Base-by-base conservation (phyloP, 2,113 vertebrate species). In the Petrocephalus zakoni region DNA sequence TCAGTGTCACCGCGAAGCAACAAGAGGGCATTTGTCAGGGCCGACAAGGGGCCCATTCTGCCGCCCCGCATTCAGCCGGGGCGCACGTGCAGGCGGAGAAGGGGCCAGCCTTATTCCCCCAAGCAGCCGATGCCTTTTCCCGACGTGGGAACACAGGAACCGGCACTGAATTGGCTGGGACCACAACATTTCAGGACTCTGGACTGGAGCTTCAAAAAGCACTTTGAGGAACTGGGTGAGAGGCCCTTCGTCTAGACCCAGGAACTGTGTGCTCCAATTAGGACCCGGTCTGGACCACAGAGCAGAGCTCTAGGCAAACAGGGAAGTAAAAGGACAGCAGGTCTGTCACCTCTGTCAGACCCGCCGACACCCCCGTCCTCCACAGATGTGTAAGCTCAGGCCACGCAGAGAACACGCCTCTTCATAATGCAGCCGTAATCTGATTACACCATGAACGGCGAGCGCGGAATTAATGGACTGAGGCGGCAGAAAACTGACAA, bases 1-100 rank as follows among this genome's bases (percentile, higher is more conserved):
- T 91, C 90, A 91, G 89, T 90, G 90, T 92, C 89, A 88, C 88
- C 88, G 85, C 53, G 88, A 87, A 49, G 75, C 89, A 91, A 92
- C 89, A 89, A 90, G 61, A 85, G 68, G 68, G 68, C 78, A 90
- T 91, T 91, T 91, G 81, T 91, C 88, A 92, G 90, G 89, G 90
- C 91, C 91, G 92, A 91, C 90, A 93, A 90, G 86, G 87, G 89
- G 61, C 64, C 86, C 51, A 87, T 78, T 89, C 84, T 78, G 19
- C 34, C 72, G 52, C 56, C 46, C 82, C 52, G 3, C 49, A 58
- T 49, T 29, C n/a, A 46, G 64, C 84, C 34, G 15, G 9, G 47
- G 22, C n/a, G 49, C 64, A 56, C 46, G 37, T 51, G 52, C 49
- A 87, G 51, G 85, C n/a, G 37, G 25, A 29, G 85, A n/a, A 15